Percentiles rank a stretch among this genome's conserved stretches.
Evolutionary conservation across 2,113 vertebrate genomes (phyloP).

Genomic region (Peromyscus leucopus): DNA sequence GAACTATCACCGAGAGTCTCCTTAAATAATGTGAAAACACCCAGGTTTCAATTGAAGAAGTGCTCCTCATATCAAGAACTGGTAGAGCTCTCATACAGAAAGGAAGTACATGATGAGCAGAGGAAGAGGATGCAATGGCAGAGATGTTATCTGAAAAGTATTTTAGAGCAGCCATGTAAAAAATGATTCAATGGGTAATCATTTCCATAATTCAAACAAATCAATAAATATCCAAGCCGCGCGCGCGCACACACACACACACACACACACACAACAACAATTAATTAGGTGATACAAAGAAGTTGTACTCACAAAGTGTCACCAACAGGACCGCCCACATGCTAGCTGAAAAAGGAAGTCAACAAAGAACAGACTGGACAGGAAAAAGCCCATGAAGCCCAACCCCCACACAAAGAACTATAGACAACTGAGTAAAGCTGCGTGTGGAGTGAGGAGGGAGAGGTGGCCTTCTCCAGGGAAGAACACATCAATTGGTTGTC

Average conservation of each 20-base stretch:
- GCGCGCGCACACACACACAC: accelerated
- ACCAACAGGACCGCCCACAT: neutral
- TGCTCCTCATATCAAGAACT: neutral
- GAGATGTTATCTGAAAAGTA: too few species aligned
- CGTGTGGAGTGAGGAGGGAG: neutral
- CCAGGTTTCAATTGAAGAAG: neutral
- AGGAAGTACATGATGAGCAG: neutral
- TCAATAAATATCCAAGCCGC: neutral
- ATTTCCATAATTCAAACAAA: neutral
- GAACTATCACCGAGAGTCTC: neutral
- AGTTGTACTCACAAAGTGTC: neutral
- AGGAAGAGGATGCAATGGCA: neutral
- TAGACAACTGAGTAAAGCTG: neutral
- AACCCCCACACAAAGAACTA: too few species aligned
- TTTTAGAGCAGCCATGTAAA: neutral
- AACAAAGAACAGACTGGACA: neutral
- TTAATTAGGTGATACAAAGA: neutral
- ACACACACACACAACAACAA: too few species aligned
- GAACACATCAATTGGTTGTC: neutral
- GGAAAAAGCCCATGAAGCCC: neutral
- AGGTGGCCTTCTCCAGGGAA: neutral
- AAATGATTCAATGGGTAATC: neutral
- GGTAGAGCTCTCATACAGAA: neutral
- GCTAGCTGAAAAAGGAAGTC: neutral
- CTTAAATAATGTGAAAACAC: neutral